Percentiles rank a stretch among this genome's conserved stretches.
Conservation (phyloP, 2,888 invertebrate species). For the Drosophila colorata region DNA sequence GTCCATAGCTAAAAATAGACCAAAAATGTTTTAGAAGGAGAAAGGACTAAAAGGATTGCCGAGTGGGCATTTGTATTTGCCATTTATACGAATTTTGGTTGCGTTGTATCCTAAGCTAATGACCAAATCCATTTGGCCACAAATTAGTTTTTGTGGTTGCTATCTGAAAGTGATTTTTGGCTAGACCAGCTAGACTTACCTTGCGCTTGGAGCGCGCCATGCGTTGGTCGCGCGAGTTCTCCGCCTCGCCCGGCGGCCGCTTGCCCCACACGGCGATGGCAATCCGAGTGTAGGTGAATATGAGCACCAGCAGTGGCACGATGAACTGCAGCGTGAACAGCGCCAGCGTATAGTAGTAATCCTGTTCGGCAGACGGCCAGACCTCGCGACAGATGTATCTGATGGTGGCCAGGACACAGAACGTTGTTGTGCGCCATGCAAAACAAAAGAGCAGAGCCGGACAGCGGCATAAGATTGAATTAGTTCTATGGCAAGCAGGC, state of each 20-base stretch:
- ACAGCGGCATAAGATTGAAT: slow-evolving; percentile 32
- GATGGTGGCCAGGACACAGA: slow-evolving; percentile 24
- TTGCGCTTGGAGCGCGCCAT: slow-evolving; percentile 95
- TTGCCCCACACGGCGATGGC: slow-evolving; percentile 95
- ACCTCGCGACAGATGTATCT: slow-evolving; percentile 91
- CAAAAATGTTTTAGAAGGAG: background rate
- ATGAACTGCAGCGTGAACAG: slow-evolving; percentile 93
- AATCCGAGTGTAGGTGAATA: slow-evolving; percentile 94
- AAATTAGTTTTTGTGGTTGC: slow-evolving; percentile 80
- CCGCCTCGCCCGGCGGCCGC: slow-evolving; percentile 94
- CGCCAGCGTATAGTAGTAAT: slow-evolving; percentile 91
- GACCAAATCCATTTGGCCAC: slow-evolving; percentile 41
- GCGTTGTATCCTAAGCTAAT: slow-evolving; percentile 22
- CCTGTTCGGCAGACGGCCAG: slow-evolving; percentile 89
- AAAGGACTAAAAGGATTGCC: slow-evolving; percentile 31
- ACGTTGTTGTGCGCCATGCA: slow-evolving; percentile 37
- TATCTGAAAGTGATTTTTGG: slow-evolving; percentile 16
- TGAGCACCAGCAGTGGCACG: slow-evolving; percentile 91
- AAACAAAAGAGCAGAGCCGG: slow-evolving; percentile 35
- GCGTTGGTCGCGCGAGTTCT: slow-evolving; percentile 92
- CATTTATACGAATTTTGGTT: slow-evolving; percentile 32
- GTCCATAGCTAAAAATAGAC: slow-evolving; percentile 20
- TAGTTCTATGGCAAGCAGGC: slow-evolving; percentile 14
- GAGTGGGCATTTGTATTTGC: slow-evolving; percentile 40
- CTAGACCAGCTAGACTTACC: slow-evolving; percentile 86